Conservation (phyloP, 2,888 invertebrate species). For the Parnassius smintheus region DNA sequence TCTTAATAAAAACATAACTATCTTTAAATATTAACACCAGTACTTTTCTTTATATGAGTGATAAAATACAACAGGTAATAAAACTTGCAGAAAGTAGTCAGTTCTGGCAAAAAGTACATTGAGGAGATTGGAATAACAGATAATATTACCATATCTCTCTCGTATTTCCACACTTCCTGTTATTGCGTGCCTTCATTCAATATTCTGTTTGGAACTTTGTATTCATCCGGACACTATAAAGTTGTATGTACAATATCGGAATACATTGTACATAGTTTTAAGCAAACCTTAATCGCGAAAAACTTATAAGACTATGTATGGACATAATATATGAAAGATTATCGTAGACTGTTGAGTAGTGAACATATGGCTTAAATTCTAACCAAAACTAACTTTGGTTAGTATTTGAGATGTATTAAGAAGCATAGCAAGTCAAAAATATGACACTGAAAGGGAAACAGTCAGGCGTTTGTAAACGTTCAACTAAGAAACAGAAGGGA, state of each 20-base stretch:
- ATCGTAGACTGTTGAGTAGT: too few species aligned
- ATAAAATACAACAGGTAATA: conserved; percentile 13
- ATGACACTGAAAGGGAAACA: too few species aligned
- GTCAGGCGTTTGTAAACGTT: too few species aligned
- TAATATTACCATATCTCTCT: conserved; percentile 24
- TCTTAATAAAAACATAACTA: too few species aligned
- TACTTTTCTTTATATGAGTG: conserved; percentile 7
- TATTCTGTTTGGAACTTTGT: conserved; percentile 26
- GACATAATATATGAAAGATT: too few species aligned
- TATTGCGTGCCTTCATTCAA: conserved; percentile 22
- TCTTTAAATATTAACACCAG: too few species aligned
- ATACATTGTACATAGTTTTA: background rate
- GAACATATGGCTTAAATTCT: too few species aligned
- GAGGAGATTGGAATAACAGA: conserved; percentile 23
- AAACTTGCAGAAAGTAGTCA: conserved; percentile 21
- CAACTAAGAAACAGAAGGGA: too few species aligned
- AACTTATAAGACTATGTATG: too few species aligned
- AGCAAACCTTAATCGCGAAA: conserved; percentile 8
- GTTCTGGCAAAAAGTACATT: conserved; percentile 19
- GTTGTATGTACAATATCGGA: conserved; percentile 11
- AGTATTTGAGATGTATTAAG: too few species aligned
- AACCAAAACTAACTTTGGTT: too few species aligned
- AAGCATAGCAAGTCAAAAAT: too few species aligned
- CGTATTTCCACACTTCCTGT: conserved; percentile 17
- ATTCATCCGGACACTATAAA: conserved; percentile 7